Conservation (phyloP, 1,140 invertebrate genomes). For the Cyphomyrmex costatus region DNA sequence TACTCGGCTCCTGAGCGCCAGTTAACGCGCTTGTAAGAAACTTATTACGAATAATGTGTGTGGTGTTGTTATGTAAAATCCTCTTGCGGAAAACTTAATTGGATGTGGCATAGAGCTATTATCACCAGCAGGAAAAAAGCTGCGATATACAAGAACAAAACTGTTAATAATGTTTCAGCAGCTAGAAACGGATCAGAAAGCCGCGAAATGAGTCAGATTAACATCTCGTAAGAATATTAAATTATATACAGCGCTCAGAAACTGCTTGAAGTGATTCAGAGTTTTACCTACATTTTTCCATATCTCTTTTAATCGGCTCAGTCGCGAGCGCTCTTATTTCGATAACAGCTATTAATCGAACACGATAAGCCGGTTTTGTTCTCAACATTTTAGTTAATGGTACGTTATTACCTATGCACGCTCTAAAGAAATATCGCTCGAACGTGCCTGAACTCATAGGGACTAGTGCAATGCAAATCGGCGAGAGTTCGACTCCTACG, state of each 20-base stretch:
- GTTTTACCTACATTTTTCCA: background rate
- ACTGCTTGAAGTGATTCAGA: background rate
- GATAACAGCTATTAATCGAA: slow-evolving; percentile 16
- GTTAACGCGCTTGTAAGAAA: slow-evolving; percentile 63
- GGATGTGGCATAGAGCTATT: slow-evolving; percentile 29
- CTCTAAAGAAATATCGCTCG: slow-evolving; percentile 4
- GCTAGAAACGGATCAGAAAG: background rate
- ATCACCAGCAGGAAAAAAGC: slow-evolving; percentile 22
- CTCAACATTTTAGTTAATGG: background rate
- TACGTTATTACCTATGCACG: slow-evolving; percentile 7
- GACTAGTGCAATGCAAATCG: slow-evolving; percentile 11
- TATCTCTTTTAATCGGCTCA: background rate
- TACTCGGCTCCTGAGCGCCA: slow-evolving; percentile 39
- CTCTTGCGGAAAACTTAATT: slow-evolving; percentile 66
- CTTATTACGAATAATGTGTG: slow-evolving; percentile 61
- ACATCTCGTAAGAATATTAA: background rate
- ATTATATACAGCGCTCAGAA: background rate
- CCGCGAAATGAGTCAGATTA: background rate
- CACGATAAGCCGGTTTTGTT: slow-evolving; percentile 14
- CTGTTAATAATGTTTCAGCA: slow-evolving; percentile 1
- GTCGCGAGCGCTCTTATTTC: background rate
- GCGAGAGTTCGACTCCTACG: slow-evolving; percentile 24
- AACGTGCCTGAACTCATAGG: background rate
- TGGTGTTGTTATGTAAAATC: slow-evolving; percentile 29
- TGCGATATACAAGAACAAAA: background rate